Conservation (phyloP, 2,888 invertebrate species). For the Acanthosepion pharaonis region DNA sequence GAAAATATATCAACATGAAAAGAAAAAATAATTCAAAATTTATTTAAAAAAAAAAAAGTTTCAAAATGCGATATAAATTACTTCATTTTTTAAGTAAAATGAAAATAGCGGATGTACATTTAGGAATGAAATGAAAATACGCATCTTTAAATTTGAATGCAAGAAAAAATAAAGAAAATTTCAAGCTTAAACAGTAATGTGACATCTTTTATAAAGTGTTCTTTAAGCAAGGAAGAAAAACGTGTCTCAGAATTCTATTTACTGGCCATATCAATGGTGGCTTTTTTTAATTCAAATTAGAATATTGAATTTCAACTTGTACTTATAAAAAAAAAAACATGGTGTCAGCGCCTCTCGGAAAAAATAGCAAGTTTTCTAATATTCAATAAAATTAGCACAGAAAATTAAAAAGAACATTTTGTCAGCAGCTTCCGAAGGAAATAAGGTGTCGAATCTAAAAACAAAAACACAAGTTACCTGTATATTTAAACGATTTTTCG, state of each 20-base stretch:
- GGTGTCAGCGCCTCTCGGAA: background rate
- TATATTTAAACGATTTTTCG: background rate
- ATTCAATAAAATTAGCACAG: background rate
- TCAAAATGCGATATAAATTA: background rate
- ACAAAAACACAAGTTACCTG: background rate
- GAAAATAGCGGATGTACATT: background rate
- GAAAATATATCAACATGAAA: conserved; percentile 21
- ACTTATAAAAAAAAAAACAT: background rate
- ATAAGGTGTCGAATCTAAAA: background rate
- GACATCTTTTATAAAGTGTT: background rate
- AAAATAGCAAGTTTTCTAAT: background rate
- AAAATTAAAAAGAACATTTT: background rate
- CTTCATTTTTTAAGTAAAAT: background rate
- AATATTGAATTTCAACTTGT: background rate
- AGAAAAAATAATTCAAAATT: background rate
- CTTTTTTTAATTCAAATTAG: background rate
- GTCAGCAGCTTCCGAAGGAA: background rate
- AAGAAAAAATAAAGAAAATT: background rate
- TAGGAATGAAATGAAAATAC: background rate
- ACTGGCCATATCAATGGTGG: background rate
- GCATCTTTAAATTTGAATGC: background rate
- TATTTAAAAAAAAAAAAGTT: background rate
- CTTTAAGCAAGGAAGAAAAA: background rate
- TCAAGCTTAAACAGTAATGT: background rate
- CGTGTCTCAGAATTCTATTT: background rate